Evolutionary conservation across 2,888 invertebrate genomes (phyloP).

Genomic region (Temnothorax unifasciatus): DNA sequence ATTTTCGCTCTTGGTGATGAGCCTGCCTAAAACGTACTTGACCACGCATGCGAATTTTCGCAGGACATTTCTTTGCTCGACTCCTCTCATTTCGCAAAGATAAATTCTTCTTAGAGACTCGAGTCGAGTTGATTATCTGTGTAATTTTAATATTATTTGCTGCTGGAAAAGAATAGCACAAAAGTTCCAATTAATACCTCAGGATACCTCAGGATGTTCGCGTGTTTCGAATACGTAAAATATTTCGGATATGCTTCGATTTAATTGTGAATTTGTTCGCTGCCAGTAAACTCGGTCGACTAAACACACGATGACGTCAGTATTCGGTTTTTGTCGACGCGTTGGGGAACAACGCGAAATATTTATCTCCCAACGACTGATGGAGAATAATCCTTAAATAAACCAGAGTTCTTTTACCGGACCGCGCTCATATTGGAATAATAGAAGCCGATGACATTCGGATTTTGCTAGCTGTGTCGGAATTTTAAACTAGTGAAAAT

Average conservation of each 20-base stretch:
- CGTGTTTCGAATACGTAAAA: not conserved
- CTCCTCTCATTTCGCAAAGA: not conserved
- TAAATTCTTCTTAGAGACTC: slow-evolving; percentile 5
- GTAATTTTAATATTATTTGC: slow-evolving; percentile 1
- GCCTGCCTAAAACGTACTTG: not conserved
- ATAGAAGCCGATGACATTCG: slow-evolving; percentile 14
- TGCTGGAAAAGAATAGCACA: not conserved
- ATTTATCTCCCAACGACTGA: slow-evolving; percentile 24
- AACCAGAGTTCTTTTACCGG: slow-evolving; percentile 33
- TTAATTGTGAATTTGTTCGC: slow-evolving; percentile 5
- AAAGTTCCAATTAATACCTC: not conserved
- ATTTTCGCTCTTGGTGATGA: not conserved
- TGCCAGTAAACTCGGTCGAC: too few species aligned
- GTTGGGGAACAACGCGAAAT: slow-evolving; percentile 18
- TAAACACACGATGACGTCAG: slow-evolving; percentile 22
- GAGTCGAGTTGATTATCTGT: not conserved
- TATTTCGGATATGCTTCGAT: not conserved
- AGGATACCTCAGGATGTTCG: not conserved
- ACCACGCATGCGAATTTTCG: not conserved
- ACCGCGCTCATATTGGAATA: not conserved
- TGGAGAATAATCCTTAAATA: slow-evolving; percentile 29
- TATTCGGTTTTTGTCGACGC: slow-evolving; percentile 1
- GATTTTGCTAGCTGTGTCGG: not conserved
- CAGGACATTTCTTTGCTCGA: not conserved
- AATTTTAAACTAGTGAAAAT: slow-evolving; percentile 11